Conservation (phyloP, 92 coral and sea anemone genomes). For the Muricea muricata region DNA sequence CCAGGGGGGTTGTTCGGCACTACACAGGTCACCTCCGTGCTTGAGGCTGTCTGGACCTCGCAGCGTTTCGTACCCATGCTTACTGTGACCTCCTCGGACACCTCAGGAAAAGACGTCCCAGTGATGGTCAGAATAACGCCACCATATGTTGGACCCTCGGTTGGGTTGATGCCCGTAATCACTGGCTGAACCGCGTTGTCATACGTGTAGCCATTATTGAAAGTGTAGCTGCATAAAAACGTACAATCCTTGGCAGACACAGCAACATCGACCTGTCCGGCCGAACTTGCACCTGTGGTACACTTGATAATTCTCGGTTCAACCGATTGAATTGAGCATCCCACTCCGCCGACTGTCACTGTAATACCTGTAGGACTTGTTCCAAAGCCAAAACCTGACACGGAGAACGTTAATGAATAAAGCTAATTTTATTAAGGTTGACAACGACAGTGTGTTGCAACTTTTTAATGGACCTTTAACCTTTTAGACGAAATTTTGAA, state of each 20-base stretch:
- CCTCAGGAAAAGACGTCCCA: neutral
- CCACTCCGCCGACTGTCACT: conserved; percentile 44
- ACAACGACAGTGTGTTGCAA: too few relatives aligned
- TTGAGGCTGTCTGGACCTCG: conserved; percentile 50
- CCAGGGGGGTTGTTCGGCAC: conserved; percentile 75
- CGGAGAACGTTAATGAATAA: too few relatives aligned
- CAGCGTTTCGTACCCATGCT: conserved; percentile 73
- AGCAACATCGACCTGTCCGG: conserved; percentile 75
- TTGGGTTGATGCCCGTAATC: conserved; percentile 71
- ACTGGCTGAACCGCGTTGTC: conserved; percentile 60
- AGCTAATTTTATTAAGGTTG: too few relatives aligned
- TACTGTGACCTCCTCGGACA: conserved; percentile 29
- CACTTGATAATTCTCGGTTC: conserved; percentile 57
- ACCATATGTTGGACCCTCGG: neutral
- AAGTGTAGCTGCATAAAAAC: conserved; percentile 26
- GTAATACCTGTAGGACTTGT: neutral
- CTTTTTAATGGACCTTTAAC: too few relatives aligned
- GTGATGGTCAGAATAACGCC: neutral
- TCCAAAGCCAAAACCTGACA: conserved; percentile 9
- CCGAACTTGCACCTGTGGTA: conserved; percentile 67
- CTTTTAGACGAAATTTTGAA: too few relatives aligned
- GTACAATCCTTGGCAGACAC: conserved; percentile 12
- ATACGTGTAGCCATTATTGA: conserved; percentile 54
- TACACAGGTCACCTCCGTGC: conserved; percentile 66
- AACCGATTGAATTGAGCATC: conserved; percentile 64